Conservation (phyloP, 2,113 vertebrate genomes). For the Mus pahari region DNA sequence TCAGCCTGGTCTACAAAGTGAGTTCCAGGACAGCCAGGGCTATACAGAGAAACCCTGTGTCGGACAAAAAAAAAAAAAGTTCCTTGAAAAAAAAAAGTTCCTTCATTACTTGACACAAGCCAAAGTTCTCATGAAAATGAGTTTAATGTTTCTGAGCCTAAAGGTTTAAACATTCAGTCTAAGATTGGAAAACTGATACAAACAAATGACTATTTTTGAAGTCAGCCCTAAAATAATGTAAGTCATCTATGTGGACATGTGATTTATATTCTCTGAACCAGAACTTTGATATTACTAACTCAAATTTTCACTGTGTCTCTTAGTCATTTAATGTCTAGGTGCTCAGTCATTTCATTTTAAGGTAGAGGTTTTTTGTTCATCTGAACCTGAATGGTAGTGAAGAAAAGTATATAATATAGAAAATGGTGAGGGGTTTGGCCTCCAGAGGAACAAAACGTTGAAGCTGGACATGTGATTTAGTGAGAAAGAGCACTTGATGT, state of each 20-base stretch:
- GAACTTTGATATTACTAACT: conserved; percentile 93
- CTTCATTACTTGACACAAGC: conserved; percentile 95
- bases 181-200: conserved; percentile 97
- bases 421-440: conserved; percentile 93
- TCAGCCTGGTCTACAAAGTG: too few relatives aligned
- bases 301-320: conserved; percentile 93
- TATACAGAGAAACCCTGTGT: too few relatives aligned
- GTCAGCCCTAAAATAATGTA: conserved; percentile 95
- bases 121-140: conserved; percentile 96
- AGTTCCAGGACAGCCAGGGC: too few relatives aligned
- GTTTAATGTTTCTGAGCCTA: conserved; percentile 96
- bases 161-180: conserved; percentile 95
- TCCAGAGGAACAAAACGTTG: conserved; percentile 91
- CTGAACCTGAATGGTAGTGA: conserved; percentile 92
- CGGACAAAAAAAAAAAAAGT: too few relatives aligned
- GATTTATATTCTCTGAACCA: conserved; percentile 96
- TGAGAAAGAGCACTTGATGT: background rate
- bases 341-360: conserved; percentile 95
- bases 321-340: conserved; percentile 95
- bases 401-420: conserved; percentile 89
- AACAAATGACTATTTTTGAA: conserved; percentile 97
- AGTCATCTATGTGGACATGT: conserved; percentile 94
- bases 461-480: background rate
- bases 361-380: conserved; percentile 92
- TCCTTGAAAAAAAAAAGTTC: too few relatives aligned